Conservation (phyloP, 2,113 vertebrate genomes). For the Natator depressus region DNA sequence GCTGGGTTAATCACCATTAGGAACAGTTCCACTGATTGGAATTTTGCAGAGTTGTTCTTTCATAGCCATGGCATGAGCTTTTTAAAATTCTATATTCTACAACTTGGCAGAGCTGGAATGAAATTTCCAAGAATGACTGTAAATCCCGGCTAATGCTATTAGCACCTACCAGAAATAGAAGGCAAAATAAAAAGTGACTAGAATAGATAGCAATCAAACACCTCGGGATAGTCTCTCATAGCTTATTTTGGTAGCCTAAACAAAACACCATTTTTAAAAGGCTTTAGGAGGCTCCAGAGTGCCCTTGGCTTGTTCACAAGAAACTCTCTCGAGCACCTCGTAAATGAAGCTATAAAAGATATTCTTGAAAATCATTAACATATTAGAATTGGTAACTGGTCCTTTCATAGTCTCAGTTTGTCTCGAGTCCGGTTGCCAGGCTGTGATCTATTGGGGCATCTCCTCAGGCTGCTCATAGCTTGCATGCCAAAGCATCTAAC, state of each 20-base stretch:
- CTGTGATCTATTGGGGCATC: background rate
- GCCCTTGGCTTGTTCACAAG: background rate
- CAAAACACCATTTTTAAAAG: background rate
- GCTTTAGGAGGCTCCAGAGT: background rate
- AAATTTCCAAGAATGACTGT: background rate
- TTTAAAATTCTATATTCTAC: background rate
- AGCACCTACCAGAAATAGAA: background rate
- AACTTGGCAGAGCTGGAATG: background rate
- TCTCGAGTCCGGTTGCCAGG: background rate
- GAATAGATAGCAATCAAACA: background rate
- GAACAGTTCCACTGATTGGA: background rate
- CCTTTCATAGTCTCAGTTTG: background rate
- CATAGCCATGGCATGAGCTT: background rate
- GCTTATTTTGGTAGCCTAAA: background rate
- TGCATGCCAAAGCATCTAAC: background rate
- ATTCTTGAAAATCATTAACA: background rate
- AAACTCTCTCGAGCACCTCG: constrained; percentile 2
- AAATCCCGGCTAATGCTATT: background rate
- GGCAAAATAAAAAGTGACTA: background rate
- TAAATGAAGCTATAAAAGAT: background rate
- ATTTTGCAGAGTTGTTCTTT: background rate
- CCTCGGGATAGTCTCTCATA: background rate
- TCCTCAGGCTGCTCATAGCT: background rate
- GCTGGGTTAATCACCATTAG: background rate
- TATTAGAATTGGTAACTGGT: background rate